Evolutionary conservation across 92 coral and sea anemone genomes (phyloP).

Genomic region (Umimayanthus chanpuru): DNA sequence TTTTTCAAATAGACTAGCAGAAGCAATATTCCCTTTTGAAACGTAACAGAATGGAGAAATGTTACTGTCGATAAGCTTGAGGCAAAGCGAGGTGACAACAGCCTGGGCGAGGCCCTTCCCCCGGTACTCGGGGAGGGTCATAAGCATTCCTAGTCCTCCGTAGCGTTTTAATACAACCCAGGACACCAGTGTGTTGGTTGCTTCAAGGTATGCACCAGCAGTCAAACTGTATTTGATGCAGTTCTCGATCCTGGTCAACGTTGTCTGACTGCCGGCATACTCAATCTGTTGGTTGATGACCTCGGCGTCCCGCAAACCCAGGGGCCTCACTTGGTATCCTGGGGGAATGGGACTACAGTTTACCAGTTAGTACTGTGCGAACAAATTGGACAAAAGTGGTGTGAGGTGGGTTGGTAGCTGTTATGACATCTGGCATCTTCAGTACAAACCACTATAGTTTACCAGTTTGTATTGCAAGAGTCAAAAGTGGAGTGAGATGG

Average conservation of each 20-base stretch:
- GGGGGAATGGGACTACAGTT: conserved; percentile 20
- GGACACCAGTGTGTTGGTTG: conserved; percentile 44
- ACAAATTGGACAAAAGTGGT: too few species aligned
- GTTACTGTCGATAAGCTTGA: conserved; percentile 4
- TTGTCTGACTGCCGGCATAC: conserved; percentile 23
- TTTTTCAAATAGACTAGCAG: conserved; percentile 22
- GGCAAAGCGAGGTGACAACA: conserved; percentile 34
- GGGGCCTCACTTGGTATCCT: conserved; percentile 33
- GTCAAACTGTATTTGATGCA: conserved; percentile 41
- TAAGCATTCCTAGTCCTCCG: conserved; percentile 38
- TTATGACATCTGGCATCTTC: too few species aligned
- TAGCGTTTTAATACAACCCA: conserved; percentile 39
- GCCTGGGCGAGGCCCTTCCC: conserved; percentile 48
- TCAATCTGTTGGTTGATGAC: conserved; percentile 5
- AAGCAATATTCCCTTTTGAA: conserved; percentile 16
- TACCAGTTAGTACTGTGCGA: not conserved
- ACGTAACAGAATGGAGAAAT: conserved; percentile 12
- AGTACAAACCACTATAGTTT: too few species aligned
- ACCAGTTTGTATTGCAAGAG: too few species aligned
- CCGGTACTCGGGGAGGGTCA: conserved; percentile 39
- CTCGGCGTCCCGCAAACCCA: conserved; percentile 13
- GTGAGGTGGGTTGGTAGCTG: too few species aligned
- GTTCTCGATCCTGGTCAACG: conserved; percentile 24
- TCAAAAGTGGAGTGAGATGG: too few species aligned
- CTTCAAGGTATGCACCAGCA: conserved; percentile 43